Conservation (phyloP, 1,140 invertebrate genomes). For the Zelostemma sp. region DNA sequence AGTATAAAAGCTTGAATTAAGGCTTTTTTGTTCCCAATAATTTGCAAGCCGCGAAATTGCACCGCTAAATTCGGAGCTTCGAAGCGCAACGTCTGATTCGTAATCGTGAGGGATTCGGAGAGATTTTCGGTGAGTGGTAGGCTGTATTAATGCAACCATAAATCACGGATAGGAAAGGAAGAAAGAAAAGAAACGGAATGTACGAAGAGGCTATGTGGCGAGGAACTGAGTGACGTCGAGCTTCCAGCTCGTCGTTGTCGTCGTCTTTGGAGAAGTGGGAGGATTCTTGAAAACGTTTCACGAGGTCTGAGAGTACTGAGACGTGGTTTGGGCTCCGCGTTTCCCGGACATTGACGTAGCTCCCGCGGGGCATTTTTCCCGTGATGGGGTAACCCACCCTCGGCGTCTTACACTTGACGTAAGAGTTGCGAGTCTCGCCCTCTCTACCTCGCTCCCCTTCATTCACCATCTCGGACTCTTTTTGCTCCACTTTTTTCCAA, state of each 20-base stretch:
- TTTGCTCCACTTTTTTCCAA: slow-evolving; percentile 16
- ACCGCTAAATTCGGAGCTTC: slow-evolving; percentile 7
- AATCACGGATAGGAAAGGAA: slow-evolving; percentile 52
- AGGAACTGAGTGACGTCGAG: slow-evolving; percentile 52
- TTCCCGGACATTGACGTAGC: slow-evolving; percentile 63
- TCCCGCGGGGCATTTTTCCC: slow-evolving; percentile 66
- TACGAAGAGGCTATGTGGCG: slow-evolving; percentile 11
- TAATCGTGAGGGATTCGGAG: slow-evolving; percentile 29
- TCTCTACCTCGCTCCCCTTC: slow-evolving; percentile 14
- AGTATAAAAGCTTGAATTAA: not conserved
- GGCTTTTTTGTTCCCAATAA: too few species aligned
- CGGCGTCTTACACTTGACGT: slow-evolving; percentile 50
- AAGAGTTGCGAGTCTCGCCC: slow-evolving; percentile 34
- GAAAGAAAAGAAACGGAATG: slow-evolving; percentile 44
- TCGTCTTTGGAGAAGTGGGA: slow-evolving; percentile 34
- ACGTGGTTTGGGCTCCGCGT: slow-evolving; percentile 39
- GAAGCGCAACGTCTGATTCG: slow-evolving; percentile 17
- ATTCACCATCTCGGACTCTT: slow-evolving; percentile 26
- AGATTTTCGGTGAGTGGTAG: slow-evolving; percentile 39
- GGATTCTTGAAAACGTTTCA: slow-evolving; percentile 52
- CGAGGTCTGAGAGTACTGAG: slow-evolving; percentile 22
- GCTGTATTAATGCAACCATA: slow-evolving; percentile 58
- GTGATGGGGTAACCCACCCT: slow-evolving; percentile 52
- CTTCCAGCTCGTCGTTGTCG: slow-evolving; percentile 45
- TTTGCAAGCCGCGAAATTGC: too few species aligned